phyloP scores from a whole-genome alignment of 2,113 vertebrate genomes.

The Clarias macrocephalus region DNA sequence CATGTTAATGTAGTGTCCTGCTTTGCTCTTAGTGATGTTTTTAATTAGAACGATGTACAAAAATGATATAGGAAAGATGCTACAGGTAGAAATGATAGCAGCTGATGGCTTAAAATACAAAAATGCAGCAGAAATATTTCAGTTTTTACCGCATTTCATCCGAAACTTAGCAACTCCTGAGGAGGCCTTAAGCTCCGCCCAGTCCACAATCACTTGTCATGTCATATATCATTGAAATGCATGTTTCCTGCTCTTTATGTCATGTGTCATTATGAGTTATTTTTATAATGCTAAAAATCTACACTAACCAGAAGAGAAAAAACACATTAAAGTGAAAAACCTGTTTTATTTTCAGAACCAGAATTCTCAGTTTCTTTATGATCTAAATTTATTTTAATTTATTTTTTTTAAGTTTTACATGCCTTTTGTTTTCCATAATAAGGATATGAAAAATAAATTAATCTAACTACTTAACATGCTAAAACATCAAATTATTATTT shows the following conservation, averaged over 20 bases:
- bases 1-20: background rate
- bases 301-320: background rate
- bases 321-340: background rate
- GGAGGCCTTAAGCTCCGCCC: background rate
- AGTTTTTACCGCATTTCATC: background rate
- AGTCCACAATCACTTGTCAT: background rate
- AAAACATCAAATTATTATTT: background rate
- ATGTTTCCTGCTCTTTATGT: background rate
- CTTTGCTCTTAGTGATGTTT: background rate
- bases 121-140: background rate
- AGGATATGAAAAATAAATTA: background rate
- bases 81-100: background rate
- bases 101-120: too few relatives aligned
- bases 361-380: background rate
- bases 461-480: background rate
- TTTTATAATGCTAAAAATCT: background rate
- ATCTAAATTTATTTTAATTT: too few relatives aligned
- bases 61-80: background rate
- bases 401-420: too few relatives aligned
- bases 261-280: background rate
- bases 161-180: background rate
- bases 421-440: background rate
- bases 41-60: background rate
- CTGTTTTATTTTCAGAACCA: background rate
- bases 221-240: background rate